Conservation (phyloP, 1,140 invertebrate genomes). For the Leptinotarsa lineolata region DNA sequence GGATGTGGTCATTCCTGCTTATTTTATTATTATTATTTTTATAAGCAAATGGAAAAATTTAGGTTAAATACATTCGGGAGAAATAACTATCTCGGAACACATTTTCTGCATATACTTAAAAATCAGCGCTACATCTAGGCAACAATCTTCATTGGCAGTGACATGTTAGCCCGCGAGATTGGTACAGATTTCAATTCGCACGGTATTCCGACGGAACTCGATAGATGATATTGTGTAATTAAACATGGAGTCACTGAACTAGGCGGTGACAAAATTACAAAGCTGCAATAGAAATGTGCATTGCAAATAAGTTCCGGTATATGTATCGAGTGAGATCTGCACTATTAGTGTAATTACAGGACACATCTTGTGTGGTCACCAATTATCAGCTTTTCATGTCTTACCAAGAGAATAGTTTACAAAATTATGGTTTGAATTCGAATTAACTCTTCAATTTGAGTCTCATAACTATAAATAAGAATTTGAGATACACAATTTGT, state of each 20-base stretch:
- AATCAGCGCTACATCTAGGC: not conserved
- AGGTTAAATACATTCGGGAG: too few species aligned
- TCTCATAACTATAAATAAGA: too few species aligned
- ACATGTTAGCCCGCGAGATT: not conserved
- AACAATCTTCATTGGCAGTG: not conserved
- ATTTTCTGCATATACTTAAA: too few species aligned
- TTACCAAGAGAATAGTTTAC: not conserved
- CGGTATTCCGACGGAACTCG: not conserved
- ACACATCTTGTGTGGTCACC: conserved; percentile 3
- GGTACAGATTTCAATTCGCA: not conserved
- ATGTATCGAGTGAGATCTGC: not conserved
- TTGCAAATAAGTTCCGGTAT: conserved; percentile 11
- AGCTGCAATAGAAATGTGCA: conserved; percentile 16
- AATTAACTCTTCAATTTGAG: too few species aligned
- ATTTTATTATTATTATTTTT: too few species aligned
- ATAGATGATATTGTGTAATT: not conserved
- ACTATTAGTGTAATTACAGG: conserved; percentile 10
- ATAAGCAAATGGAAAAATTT: too few species aligned
- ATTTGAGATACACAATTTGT: too few species aligned
- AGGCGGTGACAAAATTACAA: conserved; percentile 19
- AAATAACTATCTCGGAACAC: too few species aligned
- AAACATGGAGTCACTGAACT: not conserved
- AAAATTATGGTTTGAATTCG: not conserved
- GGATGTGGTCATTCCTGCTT: too few species aligned
- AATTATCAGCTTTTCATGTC: not conserved